These are phyloP conservation scores for Pycnomerus fuliginosus DNA, from an alignment of 2,888 invertebrate species.

Conservation along the genomic window DNA sequence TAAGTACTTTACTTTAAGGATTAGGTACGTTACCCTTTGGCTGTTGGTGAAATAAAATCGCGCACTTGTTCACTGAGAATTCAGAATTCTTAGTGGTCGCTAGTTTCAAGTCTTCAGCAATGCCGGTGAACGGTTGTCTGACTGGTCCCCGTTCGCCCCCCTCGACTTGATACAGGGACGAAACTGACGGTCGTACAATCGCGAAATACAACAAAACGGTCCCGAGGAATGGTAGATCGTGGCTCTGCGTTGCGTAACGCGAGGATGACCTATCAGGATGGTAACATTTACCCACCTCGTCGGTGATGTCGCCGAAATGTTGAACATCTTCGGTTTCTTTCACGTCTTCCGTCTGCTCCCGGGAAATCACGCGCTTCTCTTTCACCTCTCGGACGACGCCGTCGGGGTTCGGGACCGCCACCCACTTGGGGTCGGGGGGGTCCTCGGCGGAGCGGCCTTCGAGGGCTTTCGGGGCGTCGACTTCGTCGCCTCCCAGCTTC, in stretches of 20 bases:
- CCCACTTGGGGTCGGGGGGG: conserved; percentile 46
- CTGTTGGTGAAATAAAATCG: too few species aligned
- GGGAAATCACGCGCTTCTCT: conserved; percentile 75
- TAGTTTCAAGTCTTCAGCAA: conserved; percentile 24
- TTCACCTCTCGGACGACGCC: conserved; percentile 80
- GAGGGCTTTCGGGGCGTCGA: conserved; percentile 32
- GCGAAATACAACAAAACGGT: not conserved
- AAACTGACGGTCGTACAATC: conserved; percentile 15
- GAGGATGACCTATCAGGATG: conserved; percentile 44
- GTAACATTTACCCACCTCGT: conserved; percentile 62
- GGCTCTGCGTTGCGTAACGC: not conserved
- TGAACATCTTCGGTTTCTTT: conserved; percentile 83
- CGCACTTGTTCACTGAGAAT: too few species aligned
- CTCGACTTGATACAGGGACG: conserved; percentile 14
- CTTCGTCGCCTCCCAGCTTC: conserved; percentile 48
- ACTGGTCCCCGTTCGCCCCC: conserved; percentile 25
- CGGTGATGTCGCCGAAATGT: conserved; percentile 81
- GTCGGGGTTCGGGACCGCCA: conserved; percentile 66
- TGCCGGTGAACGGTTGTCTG: conserved; percentile 31
- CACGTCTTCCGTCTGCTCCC: conserved; percentile 79
- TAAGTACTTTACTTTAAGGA: too few species aligned
- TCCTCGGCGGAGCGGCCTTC: conserved; percentile 28
- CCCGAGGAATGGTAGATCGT: conserved; percentile 6
- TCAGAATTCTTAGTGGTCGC: conserved; percentile 12
- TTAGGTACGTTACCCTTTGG: too few species aligned